phyloP scores from a whole-genome alignment of 2,888 invertebrate genomes.

The Lamellibrachia satsuma region DNA sequence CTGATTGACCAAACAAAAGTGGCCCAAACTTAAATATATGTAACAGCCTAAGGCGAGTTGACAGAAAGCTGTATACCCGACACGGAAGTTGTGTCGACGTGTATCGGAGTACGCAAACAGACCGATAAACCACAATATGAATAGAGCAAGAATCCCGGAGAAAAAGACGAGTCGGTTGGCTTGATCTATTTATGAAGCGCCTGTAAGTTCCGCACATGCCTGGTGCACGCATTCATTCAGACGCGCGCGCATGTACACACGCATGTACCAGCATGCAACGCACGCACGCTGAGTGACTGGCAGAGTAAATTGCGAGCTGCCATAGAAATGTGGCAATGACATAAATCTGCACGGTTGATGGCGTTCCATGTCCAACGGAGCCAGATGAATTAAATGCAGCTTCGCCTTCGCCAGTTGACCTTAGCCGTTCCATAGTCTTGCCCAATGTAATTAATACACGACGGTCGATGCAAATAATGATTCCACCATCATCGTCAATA shows the following conservation, averaged over 20 bases:
- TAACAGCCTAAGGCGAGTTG: neutral
- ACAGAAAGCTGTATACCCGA: neutral
- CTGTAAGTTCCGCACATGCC: neutral
- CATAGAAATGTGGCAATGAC: neutral
- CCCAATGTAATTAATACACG: neutral
- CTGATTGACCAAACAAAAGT: neutral
- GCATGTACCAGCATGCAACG: neutral
- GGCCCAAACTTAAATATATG: neutral
- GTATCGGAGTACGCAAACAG: neutral
- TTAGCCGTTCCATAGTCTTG: neutral
- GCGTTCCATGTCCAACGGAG: neutral
- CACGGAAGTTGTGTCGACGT: neutral
- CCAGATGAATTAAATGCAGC: neutral
- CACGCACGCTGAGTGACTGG: neutral
- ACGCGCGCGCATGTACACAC: neutral
- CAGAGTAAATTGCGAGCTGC: neutral
- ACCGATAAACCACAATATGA: slow-evolving; percentile 3
- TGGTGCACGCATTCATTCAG: neutral
- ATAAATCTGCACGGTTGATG: neutral
- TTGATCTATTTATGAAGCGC: neutral
- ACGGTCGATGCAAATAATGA: neutral
- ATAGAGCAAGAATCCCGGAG: neutral
- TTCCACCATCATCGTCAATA: neutral
- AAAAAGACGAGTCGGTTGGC: neutral
- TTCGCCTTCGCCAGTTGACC: neutral